Conservation (phyloP, 2,888 invertebrate genomes). For the Platerodrilus igneus region DNA sequence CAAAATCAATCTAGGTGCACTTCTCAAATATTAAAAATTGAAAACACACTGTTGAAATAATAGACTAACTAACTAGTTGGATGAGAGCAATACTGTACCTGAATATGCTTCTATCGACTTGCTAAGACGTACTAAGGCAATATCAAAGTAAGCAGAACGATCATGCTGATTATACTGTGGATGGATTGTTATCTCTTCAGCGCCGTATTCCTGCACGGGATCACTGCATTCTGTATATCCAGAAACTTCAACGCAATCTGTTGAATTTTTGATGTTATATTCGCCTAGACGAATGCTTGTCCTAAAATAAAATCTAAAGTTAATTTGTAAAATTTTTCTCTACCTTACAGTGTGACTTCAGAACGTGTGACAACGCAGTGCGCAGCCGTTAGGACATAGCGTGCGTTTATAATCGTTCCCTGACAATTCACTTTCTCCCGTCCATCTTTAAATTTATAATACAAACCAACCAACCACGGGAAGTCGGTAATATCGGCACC, state of each 20-base stretch:
- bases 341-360: not conserved
- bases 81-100: no score
- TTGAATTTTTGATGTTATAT: slow-evolving; percentile 1
- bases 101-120: no score
- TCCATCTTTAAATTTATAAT: not conserved
- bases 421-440: no score
- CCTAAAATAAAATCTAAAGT: not conserved
- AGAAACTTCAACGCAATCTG: slow-evolving; percentile 4
- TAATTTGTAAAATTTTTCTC: not conserved
- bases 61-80: no score
- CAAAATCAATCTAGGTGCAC: no score
- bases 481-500: not conserved
- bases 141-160: no score
- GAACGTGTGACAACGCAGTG: not conserved
- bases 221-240: not conserved
- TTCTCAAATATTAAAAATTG: no score
- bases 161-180: no score
- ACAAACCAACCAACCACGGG: slow-evolving; percentile 2
- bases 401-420: slow-evolving; percentile 5
- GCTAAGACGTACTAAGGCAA: no score
- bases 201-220: not conserved
- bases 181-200: slow-evolving; percentile 8
- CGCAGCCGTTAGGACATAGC: slow-evolving; percentile 4
- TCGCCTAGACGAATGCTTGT: slow-evolving; percentile 7
- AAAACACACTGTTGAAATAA: no score